A percentile compares a stretch with the other conserved stretches of the same genome.
These are phyloP conservation scores for Drosophila neutralis DNA, from an alignment of 2,888 invertebrate genomes.

Conservation along the genomic window DNA sequence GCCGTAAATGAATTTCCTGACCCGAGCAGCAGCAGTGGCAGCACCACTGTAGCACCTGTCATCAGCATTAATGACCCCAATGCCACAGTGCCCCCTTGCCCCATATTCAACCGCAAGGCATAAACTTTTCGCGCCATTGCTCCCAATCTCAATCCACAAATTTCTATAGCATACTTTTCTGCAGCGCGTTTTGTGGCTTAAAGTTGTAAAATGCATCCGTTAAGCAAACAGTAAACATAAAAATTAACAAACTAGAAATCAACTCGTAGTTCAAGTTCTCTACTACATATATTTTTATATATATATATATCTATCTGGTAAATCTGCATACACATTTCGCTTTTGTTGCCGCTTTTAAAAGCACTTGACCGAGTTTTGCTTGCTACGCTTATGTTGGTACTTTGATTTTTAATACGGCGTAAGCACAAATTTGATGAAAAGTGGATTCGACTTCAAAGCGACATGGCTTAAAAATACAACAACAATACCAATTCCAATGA, in stretches of 20 bases:
- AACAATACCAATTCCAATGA: not conserved
- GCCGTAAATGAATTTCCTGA: conserved; percentile 59
- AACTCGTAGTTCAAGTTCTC: conserved; percentile 23
- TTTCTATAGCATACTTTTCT: conserved; percentile 58
- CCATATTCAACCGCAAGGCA: conserved; percentile 5
- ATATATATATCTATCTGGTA: not conserved
- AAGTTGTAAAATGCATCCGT: conserved; percentile 37
- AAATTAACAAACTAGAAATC: conserved; percentile 52
- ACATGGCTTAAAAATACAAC: not conserved
- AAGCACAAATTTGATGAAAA: not conserved
- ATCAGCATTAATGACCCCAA: conserved; percentile 32
- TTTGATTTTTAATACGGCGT: conserved; percentile 43
- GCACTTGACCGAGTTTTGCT: conserved; percentile 55
- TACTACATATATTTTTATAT: conserved; percentile 18
- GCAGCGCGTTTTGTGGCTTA: conserved; percentile 14
- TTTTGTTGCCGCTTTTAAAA: conserved; percentile 22
- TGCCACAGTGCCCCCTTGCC: not conserved
- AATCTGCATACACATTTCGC: conserved; percentile 11
- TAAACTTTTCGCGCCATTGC: conserved; percentile 8
- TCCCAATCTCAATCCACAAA: not conserved
- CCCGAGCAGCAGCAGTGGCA: conserved; percentile 14
- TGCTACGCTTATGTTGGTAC: conserved; percentile 22
- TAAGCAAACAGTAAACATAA: conserved; percentile 32
- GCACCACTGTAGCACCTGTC: conserved; percentile 49
- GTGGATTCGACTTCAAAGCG: not conserved